Evolutionary conservation across 37 sponge, comb jelly and placozoan species (phyloP).

Genomic region (Bolinopsis microptera): DNA sequence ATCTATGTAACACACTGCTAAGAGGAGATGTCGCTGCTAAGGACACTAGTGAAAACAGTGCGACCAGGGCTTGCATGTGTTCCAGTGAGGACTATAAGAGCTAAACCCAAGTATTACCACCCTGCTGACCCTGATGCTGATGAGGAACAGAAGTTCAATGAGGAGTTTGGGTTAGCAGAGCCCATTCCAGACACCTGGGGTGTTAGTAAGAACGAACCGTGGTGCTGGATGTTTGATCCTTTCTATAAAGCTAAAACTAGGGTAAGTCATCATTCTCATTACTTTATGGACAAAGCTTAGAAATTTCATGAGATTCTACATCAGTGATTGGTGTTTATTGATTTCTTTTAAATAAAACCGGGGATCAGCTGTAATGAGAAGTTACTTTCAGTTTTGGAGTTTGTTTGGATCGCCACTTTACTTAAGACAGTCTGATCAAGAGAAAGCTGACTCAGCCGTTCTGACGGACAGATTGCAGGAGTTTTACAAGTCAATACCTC

Average conservation of each 20-base stretch:
- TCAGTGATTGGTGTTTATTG: too few species aligned
- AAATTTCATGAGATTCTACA: too few species aligned
- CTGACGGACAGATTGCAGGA: slow-evolving; percentile 55
- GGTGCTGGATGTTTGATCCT: slow-evolving; percentile 8
- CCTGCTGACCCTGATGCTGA: slow-evolving; percentile 29
- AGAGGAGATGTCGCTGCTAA: background rate
- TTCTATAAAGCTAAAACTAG: slow-evolving; percentile 3
- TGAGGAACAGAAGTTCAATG: slow-evolving; percentile 42
- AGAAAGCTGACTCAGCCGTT: background rate
- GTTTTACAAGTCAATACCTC: slow-evolving; percentile 50
- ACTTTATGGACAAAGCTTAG: too few species aligned
- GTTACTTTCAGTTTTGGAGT: background rate
- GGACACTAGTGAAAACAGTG: background rate
- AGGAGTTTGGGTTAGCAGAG: slow-evolving; percentile 52
- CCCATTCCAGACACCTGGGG: background rate
- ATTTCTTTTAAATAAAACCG: too few species aligned
- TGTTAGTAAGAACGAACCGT: background rate
- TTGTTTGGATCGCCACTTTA: background rate
- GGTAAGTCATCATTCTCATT: too few species aligned
- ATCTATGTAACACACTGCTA: too few species aligned
- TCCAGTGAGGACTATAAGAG: background rate
- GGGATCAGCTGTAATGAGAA: too few species aligned
- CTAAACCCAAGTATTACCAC: slow-evolving; percentile 17
- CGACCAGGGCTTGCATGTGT: background rate
- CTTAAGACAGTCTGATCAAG: slow-evolving; percentile 1